Evolutionary conservation across 1,140 invertebrate species (phyloP).

Genomic region (Eupristina koningsbergeri): DNA sequence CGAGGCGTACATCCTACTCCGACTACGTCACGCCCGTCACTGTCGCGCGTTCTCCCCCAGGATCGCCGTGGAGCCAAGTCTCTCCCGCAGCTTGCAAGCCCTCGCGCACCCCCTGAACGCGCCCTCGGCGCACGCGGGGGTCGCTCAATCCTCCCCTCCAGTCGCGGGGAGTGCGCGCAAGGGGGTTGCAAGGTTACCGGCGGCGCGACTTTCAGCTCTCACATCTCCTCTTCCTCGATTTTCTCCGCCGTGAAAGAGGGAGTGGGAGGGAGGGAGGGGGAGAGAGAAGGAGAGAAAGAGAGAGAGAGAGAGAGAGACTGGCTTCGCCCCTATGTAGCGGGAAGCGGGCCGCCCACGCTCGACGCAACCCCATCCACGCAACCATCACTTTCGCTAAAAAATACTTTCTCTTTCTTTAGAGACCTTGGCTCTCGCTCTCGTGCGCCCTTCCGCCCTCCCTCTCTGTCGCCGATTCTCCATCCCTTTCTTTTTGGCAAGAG

Average conservation of each 20-base stretch:
- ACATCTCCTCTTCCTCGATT: slow-evolving; percentile 48
- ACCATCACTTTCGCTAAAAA: slow-evolving; percentile 69
- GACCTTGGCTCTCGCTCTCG: neutral
- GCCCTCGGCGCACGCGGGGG: too few species aligned
- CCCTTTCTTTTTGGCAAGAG: slow-evolving; percentile 8
- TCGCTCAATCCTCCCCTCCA: neutral
- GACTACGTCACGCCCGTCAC: slow-evolving; percentile 73
- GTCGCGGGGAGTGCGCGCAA: slow-evolving; percentile 33
- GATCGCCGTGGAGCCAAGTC: neutral
- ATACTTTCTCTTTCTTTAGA: slow-evolving; percentile 59
- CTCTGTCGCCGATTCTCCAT: neutral
- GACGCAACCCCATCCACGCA: slow-evolving; percentile 54
- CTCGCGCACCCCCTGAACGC: slow-evolving; percentile 8
- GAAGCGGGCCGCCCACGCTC: slow-evolving; percentile 50
- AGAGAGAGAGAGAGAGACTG: neutral
- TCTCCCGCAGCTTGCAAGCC: slow-evolving; percentile 24
- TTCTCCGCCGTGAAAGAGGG: neutral
- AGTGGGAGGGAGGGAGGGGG: neutral
- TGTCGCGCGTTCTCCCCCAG: slow-evolving; percentile 59
- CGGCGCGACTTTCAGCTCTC: slow-evolving; percentile 46
- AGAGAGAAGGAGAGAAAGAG: neutral
- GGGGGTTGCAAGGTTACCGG: slow-evolving; percentile 59
- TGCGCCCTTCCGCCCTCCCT: neutral
- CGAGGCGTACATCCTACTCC: slow-evolving; percentile 72
- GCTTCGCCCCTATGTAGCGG: slow-evolving; percentile 17